These are phyloP conservation scores for Zaprionus lineosus DNA, from an alignment of 2,888 invertebrate species.

Conservation along the genomic window DNA sequence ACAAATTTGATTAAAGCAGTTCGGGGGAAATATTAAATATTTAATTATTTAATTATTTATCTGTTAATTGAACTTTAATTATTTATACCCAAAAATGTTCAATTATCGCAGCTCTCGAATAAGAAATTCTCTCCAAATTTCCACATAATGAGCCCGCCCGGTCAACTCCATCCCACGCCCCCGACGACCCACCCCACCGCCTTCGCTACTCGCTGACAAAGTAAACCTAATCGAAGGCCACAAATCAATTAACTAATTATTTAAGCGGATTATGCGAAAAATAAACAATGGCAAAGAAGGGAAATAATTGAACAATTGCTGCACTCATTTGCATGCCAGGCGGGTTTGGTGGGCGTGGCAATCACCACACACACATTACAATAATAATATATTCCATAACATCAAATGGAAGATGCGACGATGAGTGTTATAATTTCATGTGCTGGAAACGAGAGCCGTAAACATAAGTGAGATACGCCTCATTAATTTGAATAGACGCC, in stretches of 20 bases:
- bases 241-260: slow-evolving; percentile 64
- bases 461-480: slow-evolving; percentile 64
- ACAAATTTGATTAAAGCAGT: too few species aligned
- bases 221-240: background rate
- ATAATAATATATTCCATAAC: slow-evolving; percentile 47
- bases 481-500: slow-evolving; percentile 68
- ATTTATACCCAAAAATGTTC: too few species aligned
- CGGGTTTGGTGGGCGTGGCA: slow-evolving; percentile 9
- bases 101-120: too few species aligned
- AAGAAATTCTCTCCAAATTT: too few species aligned
- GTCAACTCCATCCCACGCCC: too few species aligned
- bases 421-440: too few species aligned
- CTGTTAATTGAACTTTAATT: too few species aligned
- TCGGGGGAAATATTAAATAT: too few species aligned
- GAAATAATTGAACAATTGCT: slow-evolving; percentile 6
- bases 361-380: slow-evolving; percentile 29
- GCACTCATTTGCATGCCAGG: background rate
- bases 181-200: too few species aligned
- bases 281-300: slow-evolving; percentile 12
- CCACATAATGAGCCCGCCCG: too few species aligned
- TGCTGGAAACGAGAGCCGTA: slow-evolving; percentile 25
- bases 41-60: too few species aligned
- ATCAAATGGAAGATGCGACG: slow-evolving; percentile 32
- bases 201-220: too few species aligned
- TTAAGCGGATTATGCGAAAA: slow-evolving; percentile 46